Conservation (phyloP, 2,113 vertebrate genomes). For the Rhynchopsitta pachyrhyncha region DNA sequence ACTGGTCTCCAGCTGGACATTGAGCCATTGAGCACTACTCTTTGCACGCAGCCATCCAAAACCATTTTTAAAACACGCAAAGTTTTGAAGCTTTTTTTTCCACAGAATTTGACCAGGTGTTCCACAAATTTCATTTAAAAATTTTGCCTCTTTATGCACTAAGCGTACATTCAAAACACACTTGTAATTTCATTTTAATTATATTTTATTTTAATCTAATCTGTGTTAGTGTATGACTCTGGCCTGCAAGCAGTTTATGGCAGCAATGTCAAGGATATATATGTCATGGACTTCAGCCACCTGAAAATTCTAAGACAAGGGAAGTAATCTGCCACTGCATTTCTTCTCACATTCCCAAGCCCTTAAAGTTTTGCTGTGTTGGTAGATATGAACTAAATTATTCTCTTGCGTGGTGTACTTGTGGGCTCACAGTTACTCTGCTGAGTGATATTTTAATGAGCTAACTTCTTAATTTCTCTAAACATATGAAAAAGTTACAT, state of each 20-base stretch:
- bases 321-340: background rate
- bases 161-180: background rate
- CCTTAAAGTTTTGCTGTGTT: background rate
- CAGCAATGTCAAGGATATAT: background rate
- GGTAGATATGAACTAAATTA: background rate
- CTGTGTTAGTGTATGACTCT: background rate
- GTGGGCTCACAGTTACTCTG: background rate
- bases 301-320: background rate
- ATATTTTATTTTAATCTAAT: background rate
- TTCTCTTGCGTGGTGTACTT: background rate
- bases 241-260: background rate
- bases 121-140: background rate
- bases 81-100: background rate
- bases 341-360: background rate
- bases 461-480: conserved; percentile 8
- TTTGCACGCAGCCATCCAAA: background rate
- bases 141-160: background rate
- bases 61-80: background rate
- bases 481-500: background rate
- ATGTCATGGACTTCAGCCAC: background rate
- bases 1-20: too few species aligned
- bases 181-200: background rate
- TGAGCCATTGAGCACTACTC: too few species aligned
- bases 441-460: conserved; percentile 3
- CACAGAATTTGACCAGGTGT: background rate